phyloP scores from a whole-genome alignment of 2,113 vertebrate genomes.

The Craseonycteris thonglongyai region DNA sequence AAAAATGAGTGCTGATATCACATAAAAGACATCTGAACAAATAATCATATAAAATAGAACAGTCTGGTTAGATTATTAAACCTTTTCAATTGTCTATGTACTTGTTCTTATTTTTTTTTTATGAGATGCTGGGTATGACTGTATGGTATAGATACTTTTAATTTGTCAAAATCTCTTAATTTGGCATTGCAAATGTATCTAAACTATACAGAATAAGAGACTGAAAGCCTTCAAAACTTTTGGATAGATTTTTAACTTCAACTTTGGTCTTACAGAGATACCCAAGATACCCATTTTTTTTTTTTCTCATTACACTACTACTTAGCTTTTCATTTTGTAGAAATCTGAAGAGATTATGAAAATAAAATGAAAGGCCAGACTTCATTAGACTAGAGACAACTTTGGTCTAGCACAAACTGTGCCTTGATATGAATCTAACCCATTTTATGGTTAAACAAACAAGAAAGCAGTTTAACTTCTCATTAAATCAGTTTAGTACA shows the following conservation, averaged over 20 bases:
- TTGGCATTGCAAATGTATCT: constrained; percentile 13
- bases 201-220: constrained; percentile 31
- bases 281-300: too few species aligned
- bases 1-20: not conserved
- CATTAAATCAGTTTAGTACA: constrained; percentile 34
- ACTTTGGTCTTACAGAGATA: not conserved
- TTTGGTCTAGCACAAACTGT: constrained; percentile 27
- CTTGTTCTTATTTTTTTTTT: not conserved
- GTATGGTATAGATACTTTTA: not conserved
- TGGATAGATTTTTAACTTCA: constrained; percentile 20
- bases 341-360: not conserved
- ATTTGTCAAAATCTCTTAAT: not conserved
- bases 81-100: not conserved
- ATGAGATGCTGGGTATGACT: not conserved
- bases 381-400: not conserved
- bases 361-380: not conserved
- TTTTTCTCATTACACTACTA: not conserved
- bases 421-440: constrained; percentile 35
- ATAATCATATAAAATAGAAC: not conserved
- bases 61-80: not conserved
- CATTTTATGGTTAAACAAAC: constrained; percentile 28
- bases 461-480: constrained; percentile 45
- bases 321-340: constrained; percentile 16
- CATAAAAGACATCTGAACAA: not conserved
- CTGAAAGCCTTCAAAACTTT: not conserved